Percentiles rank a stretch among this genome's conserved stretches.
Conservation (phyloP, 2,888 invertebrate species). For the Papilio gigon region DNA sequence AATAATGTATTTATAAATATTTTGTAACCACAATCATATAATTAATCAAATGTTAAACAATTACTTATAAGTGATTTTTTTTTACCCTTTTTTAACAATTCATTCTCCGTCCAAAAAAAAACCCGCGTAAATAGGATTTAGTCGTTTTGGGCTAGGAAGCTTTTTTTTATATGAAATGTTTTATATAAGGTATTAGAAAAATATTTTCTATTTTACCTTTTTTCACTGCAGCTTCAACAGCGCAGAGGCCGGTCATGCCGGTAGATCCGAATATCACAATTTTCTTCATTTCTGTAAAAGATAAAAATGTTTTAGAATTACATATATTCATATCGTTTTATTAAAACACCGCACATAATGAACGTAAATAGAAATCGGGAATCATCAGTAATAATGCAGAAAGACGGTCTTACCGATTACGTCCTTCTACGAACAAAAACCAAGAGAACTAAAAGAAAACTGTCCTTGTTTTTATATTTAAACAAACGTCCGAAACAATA, state of each 20-base stretch:
- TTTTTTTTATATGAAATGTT: not conserved
- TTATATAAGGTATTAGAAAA: not conserved
- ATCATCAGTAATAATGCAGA: not conserved
- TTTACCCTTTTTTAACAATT: too few species aligned
- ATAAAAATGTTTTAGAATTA: constrained; percentile 33
- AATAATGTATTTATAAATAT: not conserved
- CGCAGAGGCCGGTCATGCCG: constrained; percentile 91
- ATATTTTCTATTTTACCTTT: constrained; percentile 83
- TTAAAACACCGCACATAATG: not conserved
- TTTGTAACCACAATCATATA: not conserved
- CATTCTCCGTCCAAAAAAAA: too few species aligned
- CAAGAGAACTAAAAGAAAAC: constrained; percentile 5
- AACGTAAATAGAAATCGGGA: not conserved
- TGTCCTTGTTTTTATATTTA: not conserved
- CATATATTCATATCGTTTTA: not conserved
- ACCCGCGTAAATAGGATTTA: not conserved
- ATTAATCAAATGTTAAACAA: too few species aligned
- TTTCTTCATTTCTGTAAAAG: constrained; percentile 84
- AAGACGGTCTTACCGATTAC: constrained; percentile 12
- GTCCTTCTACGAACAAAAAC: constrained; percentile 4
- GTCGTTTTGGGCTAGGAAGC: too few species aligned
- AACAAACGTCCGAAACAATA: not conserved
- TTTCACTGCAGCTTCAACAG: constrained; percentile 88
- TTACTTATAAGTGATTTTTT: too few species aligned
- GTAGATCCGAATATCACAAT: constrained; percentile 92